Evolutionary conservation across 2,888 invertebrate species (phyloP), one percentile per base, ranked within the genome.

Genomic region (Hedychridium roseum): DNA sequence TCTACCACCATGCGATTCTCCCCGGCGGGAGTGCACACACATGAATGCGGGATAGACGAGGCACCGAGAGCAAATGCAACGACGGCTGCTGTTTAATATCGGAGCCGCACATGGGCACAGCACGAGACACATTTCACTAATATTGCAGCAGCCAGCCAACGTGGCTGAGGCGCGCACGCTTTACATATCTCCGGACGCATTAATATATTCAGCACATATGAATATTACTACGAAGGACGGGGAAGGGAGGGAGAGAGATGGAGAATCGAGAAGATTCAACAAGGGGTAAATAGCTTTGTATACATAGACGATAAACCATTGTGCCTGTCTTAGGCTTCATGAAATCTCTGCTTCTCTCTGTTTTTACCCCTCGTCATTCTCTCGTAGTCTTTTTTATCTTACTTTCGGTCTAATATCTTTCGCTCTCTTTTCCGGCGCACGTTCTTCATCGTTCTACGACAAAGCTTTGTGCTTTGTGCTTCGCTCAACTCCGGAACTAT

Each of bases 141-240:
- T 76, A 76, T 74, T 71, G 61, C 71, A 60, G 52, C 54, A 41
- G 53, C 38, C 35, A 38, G 48, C 32, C 21, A 41, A 40, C 14
- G 37, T 37, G 50, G 39, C 34, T 21, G 49, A 66, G 66, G 66
- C 64, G 55, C 64, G 54, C 61, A 50, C 66, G 67, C 61, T 70
- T 71, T 70, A 71, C 71, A 66, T 73, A 74, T 71, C 70, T 74
- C 70, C 65, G 60, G 54, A 59, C 58, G 70, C 70, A 75, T 77
- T 78, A 78, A 78, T 76, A 76, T 77, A 78, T 76, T 78, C 78
- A 78, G 71, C 74, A 67, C 71, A 68, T 74, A 76, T 75, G 78
- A 77, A 78, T 76, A 73, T 77, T 71, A 67, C 70, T n/a, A n/a
- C 62, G 61, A 54, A 58, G 59, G 57, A 58, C 48, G 50, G 66